Evolutionary conservation across 2,888 invertebrate genomes (phyloP).

Genomic region (Chesias legatella): DNA sequence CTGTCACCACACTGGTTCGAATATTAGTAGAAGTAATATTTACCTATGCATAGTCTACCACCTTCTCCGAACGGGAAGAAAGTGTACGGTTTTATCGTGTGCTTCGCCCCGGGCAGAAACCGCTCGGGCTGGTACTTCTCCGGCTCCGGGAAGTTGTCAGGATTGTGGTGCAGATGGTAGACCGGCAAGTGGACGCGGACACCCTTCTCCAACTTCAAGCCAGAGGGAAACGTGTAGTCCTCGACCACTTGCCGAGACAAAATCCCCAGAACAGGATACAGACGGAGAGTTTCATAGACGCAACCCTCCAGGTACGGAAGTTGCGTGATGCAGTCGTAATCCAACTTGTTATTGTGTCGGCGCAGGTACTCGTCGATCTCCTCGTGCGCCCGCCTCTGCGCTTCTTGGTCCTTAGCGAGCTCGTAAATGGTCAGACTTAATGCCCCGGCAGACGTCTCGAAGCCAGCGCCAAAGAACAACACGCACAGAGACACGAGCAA

Average conservation of each 20-base stretch:
- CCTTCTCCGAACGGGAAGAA: slow-evolving; percentile 54
- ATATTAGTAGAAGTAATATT: no score
- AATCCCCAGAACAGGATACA: slow-evolving; percentile 43
- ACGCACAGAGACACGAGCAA: slow-evolving; percentile 73
- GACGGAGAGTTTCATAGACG: slow-evolving; percentile 40
- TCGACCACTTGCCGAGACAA: slow-evolving; percentile 43
- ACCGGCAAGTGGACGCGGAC: slow-evolving; percentile 46
- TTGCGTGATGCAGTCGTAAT: slow-evolving; percentile 42
- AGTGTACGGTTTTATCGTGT: slow-evolving; percentile 39
- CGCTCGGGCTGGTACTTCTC: slow-evolving; percentile 46
- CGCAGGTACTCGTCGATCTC: slow-evolving; percentile 46
- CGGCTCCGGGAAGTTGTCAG: slow-evolving; percentile 45
- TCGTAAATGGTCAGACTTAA: slow-evolving; percentile 43
- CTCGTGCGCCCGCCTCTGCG: slow-evolving; percentile 34
- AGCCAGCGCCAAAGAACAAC: slow-evolving; percentile 61
- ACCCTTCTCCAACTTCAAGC: slow-evolving; percentile 42
- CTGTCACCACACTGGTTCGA: no score
- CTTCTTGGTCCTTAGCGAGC: slow-evolving; percentile 41
- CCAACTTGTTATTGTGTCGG: slow-evolving; percentile 32
- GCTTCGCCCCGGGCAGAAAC: slow-evolving; percentile 39
- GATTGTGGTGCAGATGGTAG: slow-evolving; percentile 42
- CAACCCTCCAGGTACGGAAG: slow-evolving; percentile 46
- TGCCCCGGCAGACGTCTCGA: slow-evolving; percentile 46
- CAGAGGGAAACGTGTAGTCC: slow-evolving; percentile 45
- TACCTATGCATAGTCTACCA: slow-evolving; percentile 52